A percentile compares a stretch with the other conserved stretches of the same genome.
Conservation (phyloP, 2,113 vertebrate species). For the Grallaria varia region DNA sequence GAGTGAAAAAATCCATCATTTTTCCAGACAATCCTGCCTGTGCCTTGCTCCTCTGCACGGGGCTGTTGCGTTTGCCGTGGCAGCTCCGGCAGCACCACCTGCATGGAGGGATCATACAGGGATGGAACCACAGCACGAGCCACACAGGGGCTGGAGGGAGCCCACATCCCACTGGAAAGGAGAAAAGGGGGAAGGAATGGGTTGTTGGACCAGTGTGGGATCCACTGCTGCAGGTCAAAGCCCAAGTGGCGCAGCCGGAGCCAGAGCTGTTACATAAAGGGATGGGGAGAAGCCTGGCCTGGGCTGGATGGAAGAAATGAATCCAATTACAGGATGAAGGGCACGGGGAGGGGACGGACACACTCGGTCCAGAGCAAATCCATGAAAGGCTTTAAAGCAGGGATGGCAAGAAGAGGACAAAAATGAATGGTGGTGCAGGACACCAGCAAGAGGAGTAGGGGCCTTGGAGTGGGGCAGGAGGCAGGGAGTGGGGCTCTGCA, state of each 20-base stretch:
- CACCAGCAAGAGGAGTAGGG: not conserved
- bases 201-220: accelerated
- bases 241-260: accelerated
- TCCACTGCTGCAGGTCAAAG: not conserved
- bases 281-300: not conserved
- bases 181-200: not conserved
- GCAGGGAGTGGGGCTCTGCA: not conserved
- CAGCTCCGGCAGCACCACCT: not conserved
- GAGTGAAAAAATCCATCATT: not conserved
- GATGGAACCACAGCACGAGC: not conserved
- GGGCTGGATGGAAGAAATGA: constrained; percentile 37
- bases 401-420: not conserved
- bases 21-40: not conserved
- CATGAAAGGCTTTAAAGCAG: not conserved
- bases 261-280: constrained; percentile 1
- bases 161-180: accelerated
- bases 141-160: not conserved
- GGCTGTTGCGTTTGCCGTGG: not conserved
- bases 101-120: accelerated
- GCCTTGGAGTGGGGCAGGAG: not conserved
- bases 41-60: not conserved
- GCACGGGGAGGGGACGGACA: constrained; percentile 17
- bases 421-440: not conserved
- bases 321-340: constrained; percentile 69
- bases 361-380: constrained; percentile 31